Percentiles rank a stretch among this genome's conserved stretches.
Conservation (phyloP, 1,140 invertebrate genomes). For the Macrotrachela quadricornifera region DNA sequence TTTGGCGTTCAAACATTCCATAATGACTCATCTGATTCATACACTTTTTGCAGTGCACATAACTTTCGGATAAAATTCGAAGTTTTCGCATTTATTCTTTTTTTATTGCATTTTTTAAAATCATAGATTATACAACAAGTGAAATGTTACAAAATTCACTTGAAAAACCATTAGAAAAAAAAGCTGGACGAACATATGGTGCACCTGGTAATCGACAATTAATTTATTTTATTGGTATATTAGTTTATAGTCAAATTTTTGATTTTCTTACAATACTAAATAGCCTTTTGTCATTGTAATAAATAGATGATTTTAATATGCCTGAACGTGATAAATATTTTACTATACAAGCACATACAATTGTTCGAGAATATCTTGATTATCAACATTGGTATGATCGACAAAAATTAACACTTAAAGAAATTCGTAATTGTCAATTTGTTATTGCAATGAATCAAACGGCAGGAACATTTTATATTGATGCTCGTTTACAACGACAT, state of each 20-base stretch:
- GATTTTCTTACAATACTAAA: no score
- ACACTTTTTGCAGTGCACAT: no score
- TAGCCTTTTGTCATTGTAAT: no score
- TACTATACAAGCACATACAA: background rate
- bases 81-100: no score
- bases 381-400: background rate
- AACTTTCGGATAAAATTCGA: no score
- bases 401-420: background rate
- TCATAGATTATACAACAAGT: background rate
- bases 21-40: no score
- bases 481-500: slow-evolving; percentile 23
- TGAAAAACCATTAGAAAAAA: background rate
- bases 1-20: no score
- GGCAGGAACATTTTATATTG: slow-evolving; percentile 34
- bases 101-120: no score
- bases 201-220: background rate
- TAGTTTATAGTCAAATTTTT: no score
- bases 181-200: background rate
- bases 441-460: slow-evolving; percentile 14
- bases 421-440: background rate
- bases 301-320: background rate
- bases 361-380: background rate
- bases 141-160: background rate
- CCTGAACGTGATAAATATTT: background rate
- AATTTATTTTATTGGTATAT: background rate